Conservation (phyloP, 2,888 invertebrate species). For the Drosophila phalerata region DNA sequence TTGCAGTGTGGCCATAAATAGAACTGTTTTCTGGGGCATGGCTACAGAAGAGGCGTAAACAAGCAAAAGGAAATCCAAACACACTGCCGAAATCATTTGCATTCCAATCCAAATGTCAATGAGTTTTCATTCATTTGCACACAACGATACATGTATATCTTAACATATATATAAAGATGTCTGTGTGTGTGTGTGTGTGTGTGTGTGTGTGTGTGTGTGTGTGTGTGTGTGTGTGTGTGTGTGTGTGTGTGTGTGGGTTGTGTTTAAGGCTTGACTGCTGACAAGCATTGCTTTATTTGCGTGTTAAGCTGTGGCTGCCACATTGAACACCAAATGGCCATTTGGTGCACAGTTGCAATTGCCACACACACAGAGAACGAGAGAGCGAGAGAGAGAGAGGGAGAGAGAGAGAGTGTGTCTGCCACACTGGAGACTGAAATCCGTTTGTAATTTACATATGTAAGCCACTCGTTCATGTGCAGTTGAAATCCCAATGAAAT, state of each 20-base stretch:
- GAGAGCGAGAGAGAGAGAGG: too few species aligned
- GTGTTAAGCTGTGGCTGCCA: conserved; percentile 67
- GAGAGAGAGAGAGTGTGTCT: too few species aligned
- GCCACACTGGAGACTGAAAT: conserved; percentile 21
- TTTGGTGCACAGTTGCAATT: conserved; percentile 55
- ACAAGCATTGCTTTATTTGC: conserved; percentile 39
- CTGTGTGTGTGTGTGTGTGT: conserved; percentile 6
- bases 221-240: too few species aligned
- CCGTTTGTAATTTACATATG: conserved; percentile 61
- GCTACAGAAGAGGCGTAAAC: conserved; percentile 8
- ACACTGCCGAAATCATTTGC: conserved; percentile 34
- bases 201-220: too few species aligned
- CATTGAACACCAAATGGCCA: conserved; percentile 74
- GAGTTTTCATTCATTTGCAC: conserved; percentile 27
- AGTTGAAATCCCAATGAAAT: conserved; percentile 55
- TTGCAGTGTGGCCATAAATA: conserved; percentile 32
- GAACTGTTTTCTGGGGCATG: background rate
- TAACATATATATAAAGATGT: background rate
- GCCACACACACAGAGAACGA: background rate
- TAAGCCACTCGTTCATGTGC: conserved; percentile 47
- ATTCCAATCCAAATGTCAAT: conserved; percentile 33
- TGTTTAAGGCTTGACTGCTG: conserved; percentile 1
- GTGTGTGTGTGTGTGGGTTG: conserved; percentile 3
- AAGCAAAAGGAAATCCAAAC: conserved; percentile 23
- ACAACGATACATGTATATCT: background rate